Evolutionary conservation across 2,113 vertebrate species (phyloP), one percentile per base, ranked within the genome.

Genomic region (Neotoma lepida): DNA sequence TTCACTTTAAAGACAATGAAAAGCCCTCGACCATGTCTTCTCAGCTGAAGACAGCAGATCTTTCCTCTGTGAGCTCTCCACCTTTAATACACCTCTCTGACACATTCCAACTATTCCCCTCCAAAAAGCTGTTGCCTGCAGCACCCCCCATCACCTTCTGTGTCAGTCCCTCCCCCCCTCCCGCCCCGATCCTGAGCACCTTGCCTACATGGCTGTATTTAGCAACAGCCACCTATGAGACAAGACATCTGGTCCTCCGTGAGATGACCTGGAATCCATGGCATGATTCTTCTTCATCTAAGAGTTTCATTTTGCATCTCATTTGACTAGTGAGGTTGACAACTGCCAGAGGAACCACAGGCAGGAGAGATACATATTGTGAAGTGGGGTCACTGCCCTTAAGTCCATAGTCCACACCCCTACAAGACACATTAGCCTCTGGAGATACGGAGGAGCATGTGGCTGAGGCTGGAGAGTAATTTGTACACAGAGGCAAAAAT

Each of bases 1-100:
- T 80, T 89, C 58, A 68, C 46, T 93, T 82, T 39, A 68, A 70
- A 87, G 63, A 89, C 66, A 49, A 89, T 41, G 71, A 64, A 71
- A 90, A 85, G 26, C 28, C 64, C 10, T 80, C 81, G 13, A 49
- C 30, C 22, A 82, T 12, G 26, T 68, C 71, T 70, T 77, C 90
- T 28, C 12, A 51, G 24, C 51, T 61, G 14, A 61, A 56, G 39
- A 44, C n/a, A 30, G 18, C 26, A 24, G 41, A 13, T 89, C 71
- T 61, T 46, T 77, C 22, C 30, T 12, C 24, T 9, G 10, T 13
- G 39, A 71, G 88, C n/a, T 35, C 30, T 12, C 41, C 8, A 18
- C 4, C 64, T 9, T n/a, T 33, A 26, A 44, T 41, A 26, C 15
- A 18, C 66, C 28, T 76, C 39, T 93, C 93, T 26, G 18, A 44